Evolutionary conservation across 2,113 vertebrate genomes (phyloP).

Genomic region (Indicator maculatus): DNA sequence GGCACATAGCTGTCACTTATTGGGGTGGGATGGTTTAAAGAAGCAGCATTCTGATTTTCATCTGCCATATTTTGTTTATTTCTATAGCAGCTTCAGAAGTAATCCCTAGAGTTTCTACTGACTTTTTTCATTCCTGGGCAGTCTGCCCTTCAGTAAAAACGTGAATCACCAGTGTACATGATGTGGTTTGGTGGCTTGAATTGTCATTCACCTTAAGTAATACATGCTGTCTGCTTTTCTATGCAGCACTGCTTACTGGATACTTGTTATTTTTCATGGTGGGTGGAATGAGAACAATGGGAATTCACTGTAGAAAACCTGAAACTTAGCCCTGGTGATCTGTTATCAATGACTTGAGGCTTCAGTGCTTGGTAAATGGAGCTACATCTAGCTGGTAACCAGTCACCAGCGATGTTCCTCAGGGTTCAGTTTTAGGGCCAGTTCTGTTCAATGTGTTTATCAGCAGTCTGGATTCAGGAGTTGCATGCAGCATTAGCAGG

Average conservation of each 20-base stretch:
- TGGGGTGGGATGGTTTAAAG: not conserved
- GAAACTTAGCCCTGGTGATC: not conserved
- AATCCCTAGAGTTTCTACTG: not conserved
- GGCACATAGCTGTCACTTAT: not conserved
- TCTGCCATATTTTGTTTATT: not conserved
- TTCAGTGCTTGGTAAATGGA: not conserved
- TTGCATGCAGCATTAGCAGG: not conserved
- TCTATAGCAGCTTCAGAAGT: not conserved
- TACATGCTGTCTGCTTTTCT: not conserved
- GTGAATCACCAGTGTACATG: not conserved
- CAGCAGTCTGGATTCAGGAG: not conserved
- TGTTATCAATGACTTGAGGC: not conserved
- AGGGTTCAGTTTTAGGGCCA: not conserved
- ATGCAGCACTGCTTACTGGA: not conserved
- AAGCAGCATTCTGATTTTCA: not conserved
- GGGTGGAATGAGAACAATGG: not conserved
- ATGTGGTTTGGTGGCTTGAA: conserved; percentile 8
- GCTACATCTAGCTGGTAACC: fast-evolving
- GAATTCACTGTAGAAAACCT: not conserved
- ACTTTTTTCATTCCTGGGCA: not conserved
- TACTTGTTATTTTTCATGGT: not conserved
- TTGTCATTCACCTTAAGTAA: not conserved
- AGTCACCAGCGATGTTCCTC: fast-evolving
- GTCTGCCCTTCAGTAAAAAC: not conserved
- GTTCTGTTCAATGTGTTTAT: not conserved